Conservation (phyloP, 2,113 vertebrate genomes). For the Mus pahari region DNA sequence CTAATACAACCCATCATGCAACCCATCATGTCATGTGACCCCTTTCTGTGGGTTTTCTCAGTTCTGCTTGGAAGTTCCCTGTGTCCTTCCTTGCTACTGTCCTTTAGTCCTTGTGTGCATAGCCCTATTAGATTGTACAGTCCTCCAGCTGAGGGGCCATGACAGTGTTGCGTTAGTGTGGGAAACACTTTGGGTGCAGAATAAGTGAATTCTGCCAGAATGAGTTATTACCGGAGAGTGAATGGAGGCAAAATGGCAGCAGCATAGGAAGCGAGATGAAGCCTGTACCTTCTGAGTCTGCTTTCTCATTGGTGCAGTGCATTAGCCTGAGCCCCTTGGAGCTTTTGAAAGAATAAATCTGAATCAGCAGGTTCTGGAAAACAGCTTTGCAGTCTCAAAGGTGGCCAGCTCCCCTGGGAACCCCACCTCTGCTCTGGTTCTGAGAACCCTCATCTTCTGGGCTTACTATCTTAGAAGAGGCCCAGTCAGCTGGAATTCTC, state of each 20-base stretch:
- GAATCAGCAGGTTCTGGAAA: not conserved
- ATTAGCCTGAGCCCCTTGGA: not conserved
- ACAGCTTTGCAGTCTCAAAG: not conserved
- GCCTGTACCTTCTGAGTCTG: not conserved
- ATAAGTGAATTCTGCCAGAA: not conserved
- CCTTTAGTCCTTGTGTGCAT: not conserved
- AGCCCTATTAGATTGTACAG: not conserved
- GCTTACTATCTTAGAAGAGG: not conserved
- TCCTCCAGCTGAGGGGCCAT: rapidly evolving
- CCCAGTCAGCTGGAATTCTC: not conserved
- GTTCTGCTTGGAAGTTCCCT: not conserved
- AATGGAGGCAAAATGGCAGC: not conserved
- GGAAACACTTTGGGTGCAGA: not conserved
- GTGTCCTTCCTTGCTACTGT: not conserved
- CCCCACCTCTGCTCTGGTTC: not conserved
- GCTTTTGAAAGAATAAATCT: not conserved
- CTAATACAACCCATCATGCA: not conserved
- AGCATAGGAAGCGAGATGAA: too few relatives aligned
- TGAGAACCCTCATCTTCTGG: not conserved
- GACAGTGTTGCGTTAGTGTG: not conserved
- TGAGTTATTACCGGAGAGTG: not conserved
- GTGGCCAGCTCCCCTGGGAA: not conserved
- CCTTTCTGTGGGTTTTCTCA: not conserved
- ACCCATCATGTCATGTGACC: not conserved
- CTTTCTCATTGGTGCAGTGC: not conserved